Evolutionary conservation across 30 jellyfish, hydroid and myxozoan species (phyloP), one percentile per base, ranked within the genome.

Genomic region (Chrysaora quinquecirrha): DNA sequence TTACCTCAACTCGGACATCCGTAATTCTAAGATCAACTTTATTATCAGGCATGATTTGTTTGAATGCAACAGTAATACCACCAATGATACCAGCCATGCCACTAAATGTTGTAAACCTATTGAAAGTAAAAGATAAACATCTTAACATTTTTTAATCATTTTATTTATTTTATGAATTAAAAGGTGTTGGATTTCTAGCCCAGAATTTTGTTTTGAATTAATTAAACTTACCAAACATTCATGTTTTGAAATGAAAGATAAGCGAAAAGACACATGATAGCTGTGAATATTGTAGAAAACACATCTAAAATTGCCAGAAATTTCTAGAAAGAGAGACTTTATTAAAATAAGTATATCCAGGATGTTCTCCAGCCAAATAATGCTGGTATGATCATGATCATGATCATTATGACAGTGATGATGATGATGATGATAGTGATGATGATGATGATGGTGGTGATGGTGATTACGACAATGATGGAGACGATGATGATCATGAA

Each of bases 61-160:
- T 94, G 82, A 94, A 94, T 23, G 99, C 99, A 2, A 94, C 97
- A 1, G 97, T 14, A 14, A 94, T 58, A 25, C 96, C 99, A 28
- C 99, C 99, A 34, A 82, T 48, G 58, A 94, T 81, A 30, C 97
- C 99, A 34, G 99, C 96, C 90, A 88, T 83, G 33, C 99, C 99
- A 68, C 95, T 82, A 68, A 94, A 94, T 63, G 89, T 89, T 29
- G 96, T 93, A 75, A 84, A 87, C 99, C 99, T 94, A 67, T n/a
- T n/a, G n/a, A n/a, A n/a, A n/a, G n/a, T n/a, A n/a, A n/a, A n/a
- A n/a, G n/a, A n/a, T n/a, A n/a, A n/a, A n/a, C n/a, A n/a, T n/a
- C n/a, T n/a, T n/a, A n/a, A n/a, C n/a, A n/a, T n/a, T n/a, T n/a
- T n/a, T n/a, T n/a, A n/a, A n/a, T n/a, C n/a, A n/a, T n/a, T n/a